A percentile compares a stretch with the other conserved stretches of the same genome.
Conservation (phyloP, 2,797 vertebrate species). For the Sciurus carolinensis region DNA sequence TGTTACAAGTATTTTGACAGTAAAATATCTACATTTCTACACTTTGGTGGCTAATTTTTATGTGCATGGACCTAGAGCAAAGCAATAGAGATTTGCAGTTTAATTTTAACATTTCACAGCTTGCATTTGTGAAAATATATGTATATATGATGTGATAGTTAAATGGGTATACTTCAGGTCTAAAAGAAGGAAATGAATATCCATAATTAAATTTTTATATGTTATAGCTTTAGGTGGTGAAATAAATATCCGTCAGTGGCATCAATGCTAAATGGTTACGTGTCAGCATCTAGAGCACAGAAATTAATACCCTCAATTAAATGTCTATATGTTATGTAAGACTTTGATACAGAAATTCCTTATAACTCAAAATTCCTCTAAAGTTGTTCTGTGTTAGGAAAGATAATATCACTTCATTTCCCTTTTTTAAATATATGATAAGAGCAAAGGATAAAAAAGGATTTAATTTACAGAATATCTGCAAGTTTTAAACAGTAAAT, state of each 20-base stretch:
- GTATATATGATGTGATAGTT: conserved; percentile 60
- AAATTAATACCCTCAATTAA: conserved; percentile 82
- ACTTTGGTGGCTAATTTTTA: background rate
- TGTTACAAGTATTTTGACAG: background rate
- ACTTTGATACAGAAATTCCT: conserved; percentile 51
- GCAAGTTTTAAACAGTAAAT: conserved; percentile 51
- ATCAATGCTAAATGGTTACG: conserved; percentile 74
- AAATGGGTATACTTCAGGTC: conserved; percentile 66
- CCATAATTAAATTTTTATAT: conserved; percentile 79
- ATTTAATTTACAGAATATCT: conserved; percentile 45
- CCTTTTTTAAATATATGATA: background rate
- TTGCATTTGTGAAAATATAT: conserved; percentile 59
- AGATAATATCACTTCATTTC: conserved; percentile 18
- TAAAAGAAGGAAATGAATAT: conserved; percentile 79
- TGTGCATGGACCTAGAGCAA: background rate
- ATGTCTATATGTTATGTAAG: conserved; percentile 66
- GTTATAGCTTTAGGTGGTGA: conserved; percentile 65
- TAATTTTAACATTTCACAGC: conserved; percentile 68
- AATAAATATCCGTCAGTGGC: conserved; percentile 82
- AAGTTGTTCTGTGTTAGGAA: conserved; percentile 20
- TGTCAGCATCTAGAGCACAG: conserved; percentile 51
- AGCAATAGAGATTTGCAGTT: conserved; percentile 40
- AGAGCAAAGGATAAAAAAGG: background rate
- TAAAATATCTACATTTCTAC: conserved; percentile 10
- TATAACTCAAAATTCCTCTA: conserved; percentile 32